Evolutionary conservation across 1,140 invertebrate species (phyloP), one percentile per base, ranked within the genome.

Genomic region (Atta texana): DNA sequence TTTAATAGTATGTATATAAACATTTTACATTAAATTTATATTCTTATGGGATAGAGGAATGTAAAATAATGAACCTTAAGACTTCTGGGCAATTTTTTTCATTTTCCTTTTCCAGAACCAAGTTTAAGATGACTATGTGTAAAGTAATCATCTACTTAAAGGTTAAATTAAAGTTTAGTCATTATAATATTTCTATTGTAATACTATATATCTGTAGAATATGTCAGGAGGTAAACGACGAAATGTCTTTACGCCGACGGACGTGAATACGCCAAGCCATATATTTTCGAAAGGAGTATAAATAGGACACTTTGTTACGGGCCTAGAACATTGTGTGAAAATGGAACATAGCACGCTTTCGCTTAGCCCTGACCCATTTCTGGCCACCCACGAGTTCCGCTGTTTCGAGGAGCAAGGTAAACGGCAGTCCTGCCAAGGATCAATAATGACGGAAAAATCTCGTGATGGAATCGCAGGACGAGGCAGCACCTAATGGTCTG

Each of bases 371-470:
- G 80, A 84, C 80, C 80, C 44, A 61, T 74, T 84, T 84, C 53
- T 14, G n/a, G 24, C 44, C 18, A 72, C 53, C 66, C 78, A 74
- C 69, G 55, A 63, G 39, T 84, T 31, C 14, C 69, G 51, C 21
- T 24, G 34, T 72, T 74, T 84, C 39, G 69, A 84, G 69, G 80
- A 61, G 39, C 80, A 75, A 84, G 80, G 69, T 84, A 49, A 84
- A 57, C 77, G 49, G 21, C 66, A 16, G 63, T 14, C 49, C 31
- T 31, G 53, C 21, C 69, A 63, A 61, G 69, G 69, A 84, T 84
- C 80, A 84, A 84, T 84, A 84, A 84, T 24, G n/a, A 71, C 51
- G 69, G 80, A 84, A 84, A 84, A 84, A 84, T 84, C 39, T 63
- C 34, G n/a, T 8, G 16, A 34, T 4, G 57, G 69, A 61, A 59